Evolutionary conservation across 1,140 invertebrate species (phyloP), one percentile per base, ranked within the genome.

Genomic region (Neodiprion pinetum): DNA sequence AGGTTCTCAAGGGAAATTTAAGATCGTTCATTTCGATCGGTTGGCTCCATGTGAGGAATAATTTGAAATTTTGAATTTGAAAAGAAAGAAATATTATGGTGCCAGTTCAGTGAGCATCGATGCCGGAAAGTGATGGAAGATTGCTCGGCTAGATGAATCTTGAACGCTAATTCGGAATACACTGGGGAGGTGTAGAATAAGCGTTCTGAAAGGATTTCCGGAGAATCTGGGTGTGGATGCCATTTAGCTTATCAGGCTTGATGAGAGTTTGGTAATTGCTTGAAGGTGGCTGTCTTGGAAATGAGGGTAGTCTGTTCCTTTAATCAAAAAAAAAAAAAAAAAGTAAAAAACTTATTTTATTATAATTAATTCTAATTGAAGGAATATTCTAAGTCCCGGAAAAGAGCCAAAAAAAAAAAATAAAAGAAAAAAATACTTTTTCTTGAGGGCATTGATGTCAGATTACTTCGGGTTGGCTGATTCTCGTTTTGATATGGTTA

Each of bases 21-120:
- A 73, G 53, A 66, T 76, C 17, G 70, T 79, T 2, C 70, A 74
- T 66, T 12, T 77, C 12, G 48, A 69, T 69, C 69, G 72, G 1
- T 21, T 75, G 11, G 61, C 10, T 48, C 71, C 67, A 14, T 61
- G 71, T 48, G 53, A 76, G 47, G 70, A 72, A 4, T 68, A 48
- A 21, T 65, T 53, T 1, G 47, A 61, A 40, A 53, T 50, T 48
- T 67, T 50, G 61, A 74, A 72, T 21, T 40, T 40, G 5, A 40
- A 5, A 40, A 40, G 28, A 40, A 40, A 40, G 28, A 5, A 40
- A 65, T n/a, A 9, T 48, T 5, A 5, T 72, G 72, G 21, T 73
- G 72, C 12, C 53, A 73, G 72, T 73, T 73, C 72, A 47, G 72
- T 12, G 72, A 73, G 72, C 61, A 67, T 73, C 67, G n/a, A 67